A percentile compares a stretch with the other conserved stretches of the same genome.
Conservation (phyloP, 2,113 vertebrate species). For the Opisthocomus hoazin region DNA sequence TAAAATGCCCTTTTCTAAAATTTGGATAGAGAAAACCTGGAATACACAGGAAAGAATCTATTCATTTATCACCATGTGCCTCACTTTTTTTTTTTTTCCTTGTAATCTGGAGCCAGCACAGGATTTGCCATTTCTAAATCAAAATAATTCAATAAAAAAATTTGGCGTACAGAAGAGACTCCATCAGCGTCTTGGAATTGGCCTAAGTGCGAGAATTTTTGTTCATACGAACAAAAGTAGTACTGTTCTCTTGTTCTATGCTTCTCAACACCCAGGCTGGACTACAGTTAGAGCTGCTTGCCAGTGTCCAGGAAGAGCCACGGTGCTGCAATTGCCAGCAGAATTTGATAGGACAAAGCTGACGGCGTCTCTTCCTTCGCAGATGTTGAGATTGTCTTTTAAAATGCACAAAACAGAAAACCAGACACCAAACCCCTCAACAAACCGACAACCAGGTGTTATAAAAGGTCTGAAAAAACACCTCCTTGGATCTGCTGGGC, state of each 20-base stretch:
- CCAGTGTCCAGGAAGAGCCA: neutral
- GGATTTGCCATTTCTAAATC: neutral
- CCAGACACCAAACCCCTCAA: neutral
- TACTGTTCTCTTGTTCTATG: neutral
- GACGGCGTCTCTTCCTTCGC: neutral
- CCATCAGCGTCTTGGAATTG: neutral
- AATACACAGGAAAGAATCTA: neutral
- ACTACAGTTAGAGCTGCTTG: neutral
- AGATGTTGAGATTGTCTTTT: neutral
- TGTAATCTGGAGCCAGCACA: neutral
- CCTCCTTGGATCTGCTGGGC: neutral
- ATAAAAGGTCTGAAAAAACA: neutral
- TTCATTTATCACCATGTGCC: neutral
- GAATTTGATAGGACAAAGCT: neutral
- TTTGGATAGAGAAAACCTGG: neutral
- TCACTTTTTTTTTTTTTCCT: neutral
- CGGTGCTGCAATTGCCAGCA: neutral
- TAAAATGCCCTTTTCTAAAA: neutral
- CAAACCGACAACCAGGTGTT: neutral
- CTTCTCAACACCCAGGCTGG: neutral
- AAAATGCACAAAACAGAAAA: neutral
- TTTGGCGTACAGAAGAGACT: neutral
- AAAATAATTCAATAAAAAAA: neutral
- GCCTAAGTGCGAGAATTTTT: neutral
- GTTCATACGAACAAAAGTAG: neutral